Base-by-base conservation (phyloP, 2,888 invertebrate species). In the Pseudeuparius sepicola region DNA sequence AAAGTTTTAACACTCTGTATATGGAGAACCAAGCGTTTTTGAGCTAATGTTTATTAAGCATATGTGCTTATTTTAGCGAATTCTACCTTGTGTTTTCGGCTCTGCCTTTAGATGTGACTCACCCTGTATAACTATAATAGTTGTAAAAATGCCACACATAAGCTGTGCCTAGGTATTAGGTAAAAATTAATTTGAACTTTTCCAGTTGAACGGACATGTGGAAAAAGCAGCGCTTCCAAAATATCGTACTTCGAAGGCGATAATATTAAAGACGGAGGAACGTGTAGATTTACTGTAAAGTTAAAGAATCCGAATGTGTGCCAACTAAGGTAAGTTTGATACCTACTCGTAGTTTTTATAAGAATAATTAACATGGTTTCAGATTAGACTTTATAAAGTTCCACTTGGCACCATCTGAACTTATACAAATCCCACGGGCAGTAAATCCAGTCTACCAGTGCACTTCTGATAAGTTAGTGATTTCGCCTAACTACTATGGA, bases 271-370 rank as follows among this genome's bases (percentile, higher is more conserved):
- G 63, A 37, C n/a, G 65, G 66, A 0, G 65, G 64, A 1, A 65
- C 64, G 0, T 69, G 70, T 52, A 67, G 67, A 2, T 72, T 70
- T 57, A 67, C 66, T 25, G 64, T 74, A 1, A 67, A 71, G 42
- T 63, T 71, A n/a, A 66, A 68, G 42, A 73, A 71, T 48, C 65
- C 67, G 44, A 70, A 73, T 27, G 67, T 75, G 4, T 74, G 74
- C 43, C 73, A 75, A 50, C 61, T 73, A 56, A 64, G 73, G 60
- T 59, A 47, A 46, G 46, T 26, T 20, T 20, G n/a, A 20, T 20
- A 20, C n/a, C 6, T 20, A 6, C 6, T 7, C 20, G n/a, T 20
- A 7, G n/a, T 20, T 20, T 7, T 20, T n/a, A 7, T 20, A 20
- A 20, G 20, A 7, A 20, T 20, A 7, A 20, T n/a, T 7, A 7